Evolutionary conservation across 2,113 vertebrate genomes (phyloP).

Genomic region (Xenopus tropicalis): DNA sequence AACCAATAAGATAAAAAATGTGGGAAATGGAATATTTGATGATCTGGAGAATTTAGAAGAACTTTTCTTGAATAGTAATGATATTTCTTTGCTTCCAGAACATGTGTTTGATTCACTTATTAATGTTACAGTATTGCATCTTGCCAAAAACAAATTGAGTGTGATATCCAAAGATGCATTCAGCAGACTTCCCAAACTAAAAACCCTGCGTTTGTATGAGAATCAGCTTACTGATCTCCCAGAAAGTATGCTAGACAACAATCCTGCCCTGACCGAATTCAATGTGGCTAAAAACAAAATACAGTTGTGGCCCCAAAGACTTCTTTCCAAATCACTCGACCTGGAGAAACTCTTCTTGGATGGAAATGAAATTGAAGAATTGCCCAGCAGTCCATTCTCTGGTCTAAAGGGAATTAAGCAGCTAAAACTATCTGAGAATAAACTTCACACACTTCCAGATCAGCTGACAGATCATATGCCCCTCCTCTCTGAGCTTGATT

Average conservation of each 20-base stretch:
- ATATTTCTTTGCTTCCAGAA: slow-evolving; percentile 65
- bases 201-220: slow-evolving; percentile 63
- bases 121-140: slow-evolving; percentile 59
- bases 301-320: slow-evolving; percentile 53
- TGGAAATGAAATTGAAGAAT: slow-evolving; percentile 49
- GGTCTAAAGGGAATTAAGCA: slow-evolving; percentile 61
- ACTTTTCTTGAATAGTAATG: slow-evolving; percentile 60
- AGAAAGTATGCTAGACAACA: slow-evolving; percentile 60
- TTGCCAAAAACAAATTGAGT: slow-evolving; percentile 66
- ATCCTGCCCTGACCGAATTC: slow-evolving; percentile 62
- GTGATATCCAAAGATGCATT: slow-evolving; percentile 57
- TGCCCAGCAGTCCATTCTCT: slow-evolving; percentile 61
- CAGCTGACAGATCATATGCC: slow-evolving; percentile 43
- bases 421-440: slow-evolving; percentile 62
- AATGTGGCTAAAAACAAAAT: slow-evolving; percentile 62
- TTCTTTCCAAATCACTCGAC: slow-evolving; percentile 64
- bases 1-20: slow-evolving; percentile 54
- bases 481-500: slow-evolving; percentile 58
- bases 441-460: slow-evolving; percentile 56
- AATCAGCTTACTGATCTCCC: slow-evolving; percentile 65
- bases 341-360: slow-evolving; percentile 61
- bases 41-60: slow-evolving; percentile 54
- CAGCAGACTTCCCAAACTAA: slow-evolving; percentile 59
- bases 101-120: slow-evolving; percentile 67
- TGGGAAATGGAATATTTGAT: slow-evolving; percentile 68